Evolutionary conservation across 2,888 invertebrate species (phyloP), one percentile per base, ranked within the genome.

Genomic region (Labia minor): DNA sequence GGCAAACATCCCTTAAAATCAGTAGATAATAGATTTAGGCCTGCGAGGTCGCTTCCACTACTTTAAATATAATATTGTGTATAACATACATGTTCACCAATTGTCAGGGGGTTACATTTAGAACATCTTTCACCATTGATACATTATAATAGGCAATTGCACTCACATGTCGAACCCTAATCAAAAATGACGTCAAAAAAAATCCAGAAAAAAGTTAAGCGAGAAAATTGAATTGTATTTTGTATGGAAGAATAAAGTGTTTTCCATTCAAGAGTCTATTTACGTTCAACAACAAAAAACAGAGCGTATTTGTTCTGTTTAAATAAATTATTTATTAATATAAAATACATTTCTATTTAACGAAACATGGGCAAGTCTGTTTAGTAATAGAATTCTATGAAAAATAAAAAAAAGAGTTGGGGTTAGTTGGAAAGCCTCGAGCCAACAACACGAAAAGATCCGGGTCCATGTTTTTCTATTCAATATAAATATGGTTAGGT

Each of bases 61-160:
- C 49, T 49, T 49, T 49, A 49, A 49, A 49, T 49, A 49, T 49
- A 49, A 26, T 8, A n/a, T n/a, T n/a, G n/a, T n/a, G n/a, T n/a
- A n/a, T n/a, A n/a, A n/a, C 16, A 49, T 49, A 4, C 49, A 49
- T 49, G 49, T 49, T 49, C 49, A 14, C 3, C 49, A 49, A 49
- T 49, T 49, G 49, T 49, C 49, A 49, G 3, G 49, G 49, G 49
- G 49, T 8, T 49, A 49, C 49, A 49, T 49, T 49, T 49, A 49
- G 49, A 49, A 49, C 49, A 49, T 49, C 49, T 49, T 49, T 49
- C 49, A 14, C 49, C 14, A 49, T 49, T 49, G 49, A 49, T 49
- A 49, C 49, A 49, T 49, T 49, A 49, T 49, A 49, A 49, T 49
- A 49, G 49, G 49, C 49, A 49, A 49, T 49, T 49, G 49, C 49